Conservation (phyloP, 2,113 vertebrate species). For the Eudorcas thomsonii region DNA sequence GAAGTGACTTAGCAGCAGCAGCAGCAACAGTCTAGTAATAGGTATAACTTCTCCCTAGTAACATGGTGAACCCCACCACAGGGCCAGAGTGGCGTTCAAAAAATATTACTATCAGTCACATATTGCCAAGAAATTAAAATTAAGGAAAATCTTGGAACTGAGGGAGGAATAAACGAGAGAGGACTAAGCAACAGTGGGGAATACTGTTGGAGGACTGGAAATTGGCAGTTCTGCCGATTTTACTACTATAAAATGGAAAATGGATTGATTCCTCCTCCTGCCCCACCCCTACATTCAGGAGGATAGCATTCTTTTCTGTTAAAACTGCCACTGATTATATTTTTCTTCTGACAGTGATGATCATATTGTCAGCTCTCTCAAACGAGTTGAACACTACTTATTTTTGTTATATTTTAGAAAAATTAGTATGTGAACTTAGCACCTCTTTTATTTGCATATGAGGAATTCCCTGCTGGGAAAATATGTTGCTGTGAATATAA, state of each 20-base stretch:
- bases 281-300: not conserved
- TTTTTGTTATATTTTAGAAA: slow-evolving; percentile 30
- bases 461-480: slow-evolving; percentile 19
- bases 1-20: too few relatives aligned
- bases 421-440: not conserved
- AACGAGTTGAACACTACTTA: not conserved
- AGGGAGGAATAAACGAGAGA: not conserved
- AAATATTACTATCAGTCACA: not conserved
- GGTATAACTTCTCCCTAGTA: not conserved
- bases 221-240: not conserved
- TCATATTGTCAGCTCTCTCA: not conserved
- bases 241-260: not conserved
- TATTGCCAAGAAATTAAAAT: not conserved
- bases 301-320: not conserved
- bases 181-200: not conserved
- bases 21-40: not conserved
- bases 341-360: not conserved
- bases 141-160: not conserved
- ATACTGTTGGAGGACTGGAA: not conserved
- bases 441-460: not conserved
- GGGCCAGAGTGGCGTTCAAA: not conserved
- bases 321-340: not conserved
- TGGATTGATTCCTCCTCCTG: not conserved
- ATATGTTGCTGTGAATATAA: not conserved
- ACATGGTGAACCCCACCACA: not conserved